Evolutionary conservation across 2,113 vertebrate genomes (phyloP).

Genomic region (Cepphus grylle): DNA sequence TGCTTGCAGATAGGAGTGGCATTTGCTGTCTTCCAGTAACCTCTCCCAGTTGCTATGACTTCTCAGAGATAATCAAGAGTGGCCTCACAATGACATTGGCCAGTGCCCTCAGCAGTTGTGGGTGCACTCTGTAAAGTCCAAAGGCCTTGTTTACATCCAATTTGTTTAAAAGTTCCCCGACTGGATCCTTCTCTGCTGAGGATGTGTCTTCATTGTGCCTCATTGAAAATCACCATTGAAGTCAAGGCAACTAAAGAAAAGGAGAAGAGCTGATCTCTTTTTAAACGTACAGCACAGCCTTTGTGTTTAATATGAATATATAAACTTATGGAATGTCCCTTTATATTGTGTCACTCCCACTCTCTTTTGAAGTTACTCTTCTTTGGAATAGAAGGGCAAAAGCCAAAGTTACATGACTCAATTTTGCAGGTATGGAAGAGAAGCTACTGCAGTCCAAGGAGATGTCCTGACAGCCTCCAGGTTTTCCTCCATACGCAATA

Average conservation of each 20-base stretch:
- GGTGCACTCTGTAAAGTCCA: neutral
- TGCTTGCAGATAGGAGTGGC: neutral
- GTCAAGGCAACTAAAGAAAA: neutral
- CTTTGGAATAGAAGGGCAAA: neutral
- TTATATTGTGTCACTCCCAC: neutral
- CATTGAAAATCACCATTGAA: neutral
- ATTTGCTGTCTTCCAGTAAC: neutral
- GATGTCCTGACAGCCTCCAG: neutral
- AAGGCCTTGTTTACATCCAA: neutral
- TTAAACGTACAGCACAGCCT: neutral
- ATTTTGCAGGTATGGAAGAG: neutral
- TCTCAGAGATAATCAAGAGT: neutral
- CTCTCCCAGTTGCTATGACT: neutral
- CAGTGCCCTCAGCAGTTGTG: neutral
- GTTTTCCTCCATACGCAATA: neutral
- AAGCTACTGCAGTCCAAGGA: neutral
- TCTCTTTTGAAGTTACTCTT: neutral
- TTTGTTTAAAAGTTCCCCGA: neutral
- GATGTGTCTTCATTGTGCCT: neutral
- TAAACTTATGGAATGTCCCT: neutral
- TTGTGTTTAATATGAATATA: neutral
- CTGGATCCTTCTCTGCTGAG: neutral
- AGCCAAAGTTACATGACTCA: neutral
- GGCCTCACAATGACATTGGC: neutral
- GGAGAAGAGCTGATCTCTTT: neutral